Conservation (phyloP, 2,888 invertebrate genomes). For the Xanthostigma xanthostigma region DNA sequence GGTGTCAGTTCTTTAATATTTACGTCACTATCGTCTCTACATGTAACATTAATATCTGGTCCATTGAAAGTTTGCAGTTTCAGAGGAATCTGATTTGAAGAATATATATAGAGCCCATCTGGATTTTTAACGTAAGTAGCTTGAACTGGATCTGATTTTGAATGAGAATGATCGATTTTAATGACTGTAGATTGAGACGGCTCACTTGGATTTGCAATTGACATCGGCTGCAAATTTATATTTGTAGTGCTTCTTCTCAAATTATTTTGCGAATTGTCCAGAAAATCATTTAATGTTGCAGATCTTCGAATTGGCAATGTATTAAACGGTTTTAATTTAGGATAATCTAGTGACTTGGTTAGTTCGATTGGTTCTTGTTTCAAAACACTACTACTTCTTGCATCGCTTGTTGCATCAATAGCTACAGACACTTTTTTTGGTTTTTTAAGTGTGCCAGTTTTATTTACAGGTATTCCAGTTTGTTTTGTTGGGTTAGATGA, state of each 20-base stretch:
- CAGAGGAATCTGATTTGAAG: slow-evolving; percentile 12
- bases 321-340: slow-evolving; percentile 6
- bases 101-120: slow-evolving; percentile 1
- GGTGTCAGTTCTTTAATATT: slow-evolving; percentile 33
- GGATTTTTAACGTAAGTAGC: slow-evolving; percentile 33
- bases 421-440: slow-evolving; percentile 61
- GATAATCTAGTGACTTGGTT: slow-evolving; percentile 43
- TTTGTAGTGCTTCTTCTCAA: slow-evolving; percentile 22
- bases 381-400: slow-evolving; percentile 54
- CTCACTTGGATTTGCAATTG: not conserved
- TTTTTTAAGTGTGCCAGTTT: slow-evolving; percentile 19
- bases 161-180: slow-evolving; percentile 47
- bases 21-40: slow-evolving; percentile 37
- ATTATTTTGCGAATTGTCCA: slow-evolving; percentile 13
- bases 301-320: slow-evolving; percentile 26
- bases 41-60: slow-evolving; percentile 59
- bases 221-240: slow-evolving; percentile 22
- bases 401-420: slow-evolving; percentile 63
- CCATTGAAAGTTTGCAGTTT: slow-evolving; percentile 29
- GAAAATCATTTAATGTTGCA: slow-evolving; percentile 31
- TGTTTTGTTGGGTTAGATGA: slow-evolving; percentile 17
- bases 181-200: slow-evolving; percentile 23
- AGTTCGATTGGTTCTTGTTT: slow-evolving; percentile 65
- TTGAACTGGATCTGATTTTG: slow-evolving; percentile 52
- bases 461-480: slow-evolving; percentile 2